Evolutionary conservation across 2,797 vertebrate genomes (phyloP).

Genomic region (Poeciliopsis infans): DNA sequence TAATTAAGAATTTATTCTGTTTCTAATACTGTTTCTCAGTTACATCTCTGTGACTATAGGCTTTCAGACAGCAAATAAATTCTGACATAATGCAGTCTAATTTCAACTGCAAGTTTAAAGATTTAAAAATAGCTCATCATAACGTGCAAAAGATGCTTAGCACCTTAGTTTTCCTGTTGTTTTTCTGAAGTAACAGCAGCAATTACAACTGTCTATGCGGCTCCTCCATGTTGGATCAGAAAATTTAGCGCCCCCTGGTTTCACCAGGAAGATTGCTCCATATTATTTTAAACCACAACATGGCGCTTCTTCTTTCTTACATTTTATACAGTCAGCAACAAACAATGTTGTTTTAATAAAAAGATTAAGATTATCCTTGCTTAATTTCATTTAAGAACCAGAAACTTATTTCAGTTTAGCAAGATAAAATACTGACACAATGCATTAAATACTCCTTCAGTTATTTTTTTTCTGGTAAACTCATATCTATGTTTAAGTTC

Average conservation of each 20-base stretch:
- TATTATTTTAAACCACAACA: neutral
- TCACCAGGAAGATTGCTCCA: conserved; percentile 13
- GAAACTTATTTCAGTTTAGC: neutral
- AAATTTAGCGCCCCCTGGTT: conserved; percentile 52
- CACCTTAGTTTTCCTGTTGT: neutral
- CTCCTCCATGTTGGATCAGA: conserved; percentile 24
- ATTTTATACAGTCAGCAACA: neutral
- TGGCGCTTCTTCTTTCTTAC: neutral
- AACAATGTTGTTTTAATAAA: neutral
- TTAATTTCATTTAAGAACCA: neutral
- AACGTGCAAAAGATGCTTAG: neutral
- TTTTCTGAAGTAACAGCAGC: neutral
- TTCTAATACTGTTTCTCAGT: neutral
- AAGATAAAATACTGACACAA: neutral
- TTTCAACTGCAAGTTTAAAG: neutral
- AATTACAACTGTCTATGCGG: conserved; percentile 29
- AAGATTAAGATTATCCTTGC: neutral
- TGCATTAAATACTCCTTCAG: neutral
- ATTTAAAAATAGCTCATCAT: neutral
- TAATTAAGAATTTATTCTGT: neutral
- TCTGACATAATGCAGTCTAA: neutral
- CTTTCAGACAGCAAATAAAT: neutral
- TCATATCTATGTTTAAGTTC: neutral
- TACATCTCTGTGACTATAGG: neutral
- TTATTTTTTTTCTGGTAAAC: neutral